These are phyloP conservation scores for Brachystomella parvula DNA, from an alignment of 1,140 invertebrate species.

Conservation along the genomic window DNA sequence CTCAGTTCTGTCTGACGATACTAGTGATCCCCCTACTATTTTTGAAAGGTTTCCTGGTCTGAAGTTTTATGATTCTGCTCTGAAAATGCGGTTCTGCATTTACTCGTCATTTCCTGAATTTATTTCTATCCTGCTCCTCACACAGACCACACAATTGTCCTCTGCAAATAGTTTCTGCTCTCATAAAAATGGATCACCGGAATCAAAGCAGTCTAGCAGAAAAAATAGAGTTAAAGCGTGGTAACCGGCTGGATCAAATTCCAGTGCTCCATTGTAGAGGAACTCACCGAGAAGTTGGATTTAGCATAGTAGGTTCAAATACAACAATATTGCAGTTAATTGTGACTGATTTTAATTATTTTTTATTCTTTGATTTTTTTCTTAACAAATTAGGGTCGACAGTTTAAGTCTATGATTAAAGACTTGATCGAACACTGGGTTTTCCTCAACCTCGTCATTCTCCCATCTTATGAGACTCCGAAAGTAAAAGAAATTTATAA, in stretches of 20 bases:
- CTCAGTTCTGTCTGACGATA: no score
- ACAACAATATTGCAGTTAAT: not conserved
- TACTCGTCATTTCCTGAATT: no score
- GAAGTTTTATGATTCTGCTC: no score
- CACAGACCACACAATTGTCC: not conserved
- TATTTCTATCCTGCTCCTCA: not conserved
- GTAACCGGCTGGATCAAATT: conserved; percentile 59
- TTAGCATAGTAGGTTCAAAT: conserved; percentile 61
- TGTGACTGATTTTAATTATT: conserved; percentile 13
- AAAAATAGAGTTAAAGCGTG: no score
- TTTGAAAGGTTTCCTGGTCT: no score
- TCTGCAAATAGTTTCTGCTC: not conserved
- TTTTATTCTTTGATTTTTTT: no score
- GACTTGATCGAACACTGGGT: conserved; percentile 55
- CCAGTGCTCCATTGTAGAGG: conserved; percentile 67
- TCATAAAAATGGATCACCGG: not conserved
- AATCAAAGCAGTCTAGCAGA: no score
- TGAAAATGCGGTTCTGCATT: no score
- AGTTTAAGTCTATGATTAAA: conserved; percentile 63
- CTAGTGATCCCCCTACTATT: no score
- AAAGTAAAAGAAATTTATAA: conserved; percentile 63
- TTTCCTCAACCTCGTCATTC: conserved; percentile 57
- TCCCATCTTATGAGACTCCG: conserved; percentile 60
- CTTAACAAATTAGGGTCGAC: conserved; percentile 64
- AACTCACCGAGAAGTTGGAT: conserved; percentile 75